Base-by-base conservation (phyloP, 2,113 vertebrate genomes). In the Typhlomys cinereus region DNA sequence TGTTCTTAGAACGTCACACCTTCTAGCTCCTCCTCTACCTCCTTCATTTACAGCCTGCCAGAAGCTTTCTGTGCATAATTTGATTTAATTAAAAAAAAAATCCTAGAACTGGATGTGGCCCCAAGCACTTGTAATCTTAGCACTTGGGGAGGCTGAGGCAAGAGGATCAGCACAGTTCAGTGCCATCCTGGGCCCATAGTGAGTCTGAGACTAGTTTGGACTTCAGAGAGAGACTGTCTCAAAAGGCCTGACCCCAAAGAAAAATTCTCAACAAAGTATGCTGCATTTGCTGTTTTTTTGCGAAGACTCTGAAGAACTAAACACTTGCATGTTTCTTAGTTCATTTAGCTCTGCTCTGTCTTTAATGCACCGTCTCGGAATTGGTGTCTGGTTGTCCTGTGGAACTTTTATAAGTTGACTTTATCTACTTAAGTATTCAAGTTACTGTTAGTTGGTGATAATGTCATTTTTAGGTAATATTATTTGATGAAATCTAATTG, bases 381-480 rank as follows among this genome's bases (percentile, higher is more conserved):
- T 83, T 91, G 15, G 7, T 80, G 62, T 61, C 74, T 73, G 12
- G 84, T 81, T 13, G 80, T 92, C 27, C 64, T 21, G 80, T 64
- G 39, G 71, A 70, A 87, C 66, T 93, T 91, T 93, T 86, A 44
- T 52, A 80, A 74, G 70, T 80, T 5, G 1, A 46, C 79, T 94
- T 95, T 89, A 86, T 76, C n/a, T 84, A 83, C 67, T 81, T 82
- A 70, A 90, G 31, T 89, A 78, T 86, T 61, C 61, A 46, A 79
- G 59, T 46, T 66, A 66, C 46, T n/a, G 8, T 83, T 78, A 71
- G 48, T 85, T 62, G 67, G 13, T 90, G 44, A 48, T 46, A 86
- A 57, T 39, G 76, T 85, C 67, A 86, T 91, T 81, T 14, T 57
- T n/a, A n/a, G n/a, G n/a, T n/a, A n/a, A n/a, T n/a, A n/a, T n/a